Evolutionary conservation across 2,888 invertebrate genomes (phyloP).

Genomic region (Nudaria mundana): DNA sequence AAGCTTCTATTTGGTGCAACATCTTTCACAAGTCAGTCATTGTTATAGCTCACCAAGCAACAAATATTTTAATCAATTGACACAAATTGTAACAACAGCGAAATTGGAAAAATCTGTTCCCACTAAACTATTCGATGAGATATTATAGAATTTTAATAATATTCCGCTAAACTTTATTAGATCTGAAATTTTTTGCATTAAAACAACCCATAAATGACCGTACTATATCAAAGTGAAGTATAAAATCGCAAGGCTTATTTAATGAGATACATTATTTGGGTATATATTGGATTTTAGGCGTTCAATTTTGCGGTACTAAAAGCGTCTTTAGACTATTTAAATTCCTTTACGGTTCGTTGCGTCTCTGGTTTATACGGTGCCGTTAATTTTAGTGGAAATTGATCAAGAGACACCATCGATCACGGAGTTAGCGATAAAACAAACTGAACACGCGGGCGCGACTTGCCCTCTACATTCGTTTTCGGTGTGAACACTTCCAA

Average conservation of each 20-base stretch:
- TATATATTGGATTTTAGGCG: constrained; percentile 47
- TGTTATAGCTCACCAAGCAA: constrained; percentile 18
- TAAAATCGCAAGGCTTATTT: constrained; percentile 27
- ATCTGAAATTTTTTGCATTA: too few species aligned
- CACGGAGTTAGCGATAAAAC: constrained; percentile 36
- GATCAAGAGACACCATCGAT: constrained; percentile 60
- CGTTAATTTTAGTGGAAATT: constrained; percentile 79
- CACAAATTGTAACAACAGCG: constrained; percentile 12
- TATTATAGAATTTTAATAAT: constrained; percentile 32
- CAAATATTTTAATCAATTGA: constrained; percentile 23
- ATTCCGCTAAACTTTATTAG: constrained; percentile 44
- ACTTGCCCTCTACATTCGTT: too few species aligned
- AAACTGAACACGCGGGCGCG: too few species aligned
- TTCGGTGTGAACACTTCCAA: too few species aligned
- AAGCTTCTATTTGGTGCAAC: too few species aligned
- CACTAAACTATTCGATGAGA: constrained; percentile 32
- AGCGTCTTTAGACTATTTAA: constrained; percentile 78
- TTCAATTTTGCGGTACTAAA: constrained; percentile 55
- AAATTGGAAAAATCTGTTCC: constrained; percentile 29
- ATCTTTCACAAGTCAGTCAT: constrained; percentile 17
- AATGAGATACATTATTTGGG: constrained; percentile 40
- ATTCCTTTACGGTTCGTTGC: constrained; percentile 81
- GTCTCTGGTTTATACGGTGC: constrained; percentile 77
- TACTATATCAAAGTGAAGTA: too few species aligned
- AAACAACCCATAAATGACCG: too few species aligned